Evolutionary conservation across 2,113 vertebrate species (phyloP).

Genomic region (Paraplagusia blochii): DNA sequence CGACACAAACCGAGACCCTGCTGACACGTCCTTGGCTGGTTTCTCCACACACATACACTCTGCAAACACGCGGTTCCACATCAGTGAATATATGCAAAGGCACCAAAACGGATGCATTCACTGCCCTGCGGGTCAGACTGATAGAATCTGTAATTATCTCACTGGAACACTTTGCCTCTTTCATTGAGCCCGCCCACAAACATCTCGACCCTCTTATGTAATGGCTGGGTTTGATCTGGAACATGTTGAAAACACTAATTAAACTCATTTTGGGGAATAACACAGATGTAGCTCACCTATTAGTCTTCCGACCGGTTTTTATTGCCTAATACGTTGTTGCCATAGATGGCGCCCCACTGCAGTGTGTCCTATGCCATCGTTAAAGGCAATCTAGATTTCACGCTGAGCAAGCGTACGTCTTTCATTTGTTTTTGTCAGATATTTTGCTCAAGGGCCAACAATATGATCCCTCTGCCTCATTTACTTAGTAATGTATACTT

Average conservation of each 20-base stretch:
- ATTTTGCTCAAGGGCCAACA: conserved; percentile 2
- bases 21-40: neutral
- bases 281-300: conserved; percentile 27
- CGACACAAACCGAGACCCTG: too few species aligned
- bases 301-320: conserved; percentile 22
- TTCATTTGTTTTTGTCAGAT: neutral
- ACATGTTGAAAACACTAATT: conserved; percentile 26
- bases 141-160: conserved; percentile 55
- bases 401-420: conserved; percentile 1
- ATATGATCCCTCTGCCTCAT: neutral
- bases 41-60: neutral
- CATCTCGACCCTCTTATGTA: conserved; percentile 27
- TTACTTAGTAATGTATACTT: neutral
- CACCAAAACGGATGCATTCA: conserved; percentile 34
- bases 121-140: conserved; percentile 41
- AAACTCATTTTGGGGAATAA: conserved; percentile 23
- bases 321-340: conserved; percentile 6
- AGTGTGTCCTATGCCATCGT: conserved; percentile 7
- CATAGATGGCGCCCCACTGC: neutral
- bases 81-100: conserved; percentile 28
- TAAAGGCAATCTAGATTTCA: conserved; percentile 19
- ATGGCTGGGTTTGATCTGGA: conserved; percentile 12
- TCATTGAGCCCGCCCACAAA: conserved; percentile 34
- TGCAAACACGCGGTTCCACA: conserved; percentile 7
- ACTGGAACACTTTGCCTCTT: conserved; percentile 42